Conservation (phyloP, 2,888 invertebrate species). For the Balanococcus diminutus region DNA sequence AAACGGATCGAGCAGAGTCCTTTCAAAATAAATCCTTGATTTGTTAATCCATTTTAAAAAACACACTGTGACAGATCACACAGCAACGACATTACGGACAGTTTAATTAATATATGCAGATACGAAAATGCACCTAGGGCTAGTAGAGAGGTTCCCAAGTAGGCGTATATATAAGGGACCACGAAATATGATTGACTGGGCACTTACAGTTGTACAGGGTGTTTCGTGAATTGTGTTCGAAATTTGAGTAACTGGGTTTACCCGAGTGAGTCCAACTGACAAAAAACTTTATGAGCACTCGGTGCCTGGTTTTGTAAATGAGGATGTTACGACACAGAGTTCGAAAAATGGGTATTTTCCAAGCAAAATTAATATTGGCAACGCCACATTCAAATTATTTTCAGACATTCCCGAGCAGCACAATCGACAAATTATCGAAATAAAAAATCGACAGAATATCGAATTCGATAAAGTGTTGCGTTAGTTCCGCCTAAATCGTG, state of each 20-base stretch:
- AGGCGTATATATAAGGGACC: background rate
- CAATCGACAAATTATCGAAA: too few species aligned
- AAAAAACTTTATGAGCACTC: too few species aligned
- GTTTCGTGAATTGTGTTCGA: background rate
- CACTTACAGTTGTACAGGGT: background rate
- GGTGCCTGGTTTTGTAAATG: too few species aligned
- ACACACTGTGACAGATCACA: background rate
- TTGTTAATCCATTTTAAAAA: background rate
- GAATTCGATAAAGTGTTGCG: too few species aligned
- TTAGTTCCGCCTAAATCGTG: too few species aligned
- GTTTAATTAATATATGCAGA: background rate
- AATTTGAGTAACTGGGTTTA: background rate
- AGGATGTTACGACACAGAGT: too few species aligned
- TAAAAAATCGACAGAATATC: too few species aligned
- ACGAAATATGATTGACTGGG: constrained; percentile 7
- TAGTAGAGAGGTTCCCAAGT: background rate
- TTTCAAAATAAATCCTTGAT: constrained; percentile 32
- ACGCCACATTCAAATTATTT: too few species aligned
- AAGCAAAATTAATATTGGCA: too few species aligned
- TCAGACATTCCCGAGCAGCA: too few species aligned
- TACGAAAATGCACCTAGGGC: background rate
- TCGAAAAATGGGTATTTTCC: too few species aligned
- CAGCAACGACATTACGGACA: constrained; percentile 5
- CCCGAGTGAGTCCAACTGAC: too few species aligned
- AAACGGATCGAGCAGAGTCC: background rate